Base-by-base conservation (phyloP, 2,888 invertebrate genomes). In the Platycheirus albimanus region DNA sequence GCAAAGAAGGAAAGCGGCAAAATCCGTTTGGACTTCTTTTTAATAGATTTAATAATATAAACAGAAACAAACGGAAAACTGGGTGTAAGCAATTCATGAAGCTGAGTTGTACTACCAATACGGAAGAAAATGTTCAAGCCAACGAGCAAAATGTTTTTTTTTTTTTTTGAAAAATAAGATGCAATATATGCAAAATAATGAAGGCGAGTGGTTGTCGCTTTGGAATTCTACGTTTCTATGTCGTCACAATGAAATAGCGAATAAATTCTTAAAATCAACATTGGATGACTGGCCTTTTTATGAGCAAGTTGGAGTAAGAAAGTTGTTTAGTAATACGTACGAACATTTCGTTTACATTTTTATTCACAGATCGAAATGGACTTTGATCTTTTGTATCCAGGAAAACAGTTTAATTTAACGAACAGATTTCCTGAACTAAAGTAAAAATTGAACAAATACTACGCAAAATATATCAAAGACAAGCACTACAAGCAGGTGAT, bases 281-380 rank as follows among this genome's bases (percentile, higher is more conserved):
- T 5, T 41, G 6, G 38, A 56, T 4, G 56, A 56, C 2, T 56
- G 56, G 56, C 38, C 20, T 2, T 56, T 56, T 8, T 56, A 56
- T 0, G 38, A 56, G 13, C 56, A 56, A 24, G 20, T 38, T 8
- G 24, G 56, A 2, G 24, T 20, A 10, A 24, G 24, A 56, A 0
- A 24, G 3, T 41, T n/a, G n/a, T n/a, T n/a, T n/a, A n/a, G n/a
- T n/a, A n/a, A 30, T 7, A 19, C 8, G 5, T 45, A 17, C 2
- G 19, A 24, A 24, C 10, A 1, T 45, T 45, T 45, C 19, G 3
- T 19, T 45, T 13, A 15, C 11, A 11, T 11, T 36, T 36, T 1
- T 36, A 36, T 36, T 36, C 3, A 33, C 33, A 30, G 52, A 52
- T 52, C 0, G 10, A 52, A 1, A 13, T 3, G 11, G 52, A 52